A percentile compares a stretch with the other conserved stretches of the same genome.
Conservation (phyloP, 30 jellyfish, hydroid and myxozoan genomes). For the Aurelia aurita complex sp. Pacific region DNA sequence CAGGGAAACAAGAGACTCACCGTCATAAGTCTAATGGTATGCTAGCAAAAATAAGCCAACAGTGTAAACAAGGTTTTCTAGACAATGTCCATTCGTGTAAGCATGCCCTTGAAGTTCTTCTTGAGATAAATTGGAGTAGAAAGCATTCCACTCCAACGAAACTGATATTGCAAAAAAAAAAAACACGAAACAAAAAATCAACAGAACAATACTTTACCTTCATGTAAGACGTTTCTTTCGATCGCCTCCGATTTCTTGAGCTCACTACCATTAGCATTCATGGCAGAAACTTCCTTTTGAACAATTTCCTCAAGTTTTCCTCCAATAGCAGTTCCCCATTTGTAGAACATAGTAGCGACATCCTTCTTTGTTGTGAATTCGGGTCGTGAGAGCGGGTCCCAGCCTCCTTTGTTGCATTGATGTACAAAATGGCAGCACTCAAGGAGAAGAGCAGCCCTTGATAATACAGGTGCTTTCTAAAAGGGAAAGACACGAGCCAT, state of each 20-base stretch:
- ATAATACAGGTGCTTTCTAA: conserved; percentile 96
- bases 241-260: conserved; percentile 28
- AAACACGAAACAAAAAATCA: too few relatives aligned
- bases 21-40: too few relatives aligned
- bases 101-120: too few relatives aligned
- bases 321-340: conserved; percentile 92
- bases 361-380: conserved; percentile 61
- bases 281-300: conserved; percentile 1
- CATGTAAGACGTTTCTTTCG: conserved; percentile 35
- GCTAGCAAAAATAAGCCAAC: too few relatives aligned
- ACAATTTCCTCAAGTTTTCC: conserved; percentile 67
- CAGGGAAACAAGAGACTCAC: too few relatives aligned
- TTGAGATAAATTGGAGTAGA: too few relatives aligned
- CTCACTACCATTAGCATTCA: background rate
- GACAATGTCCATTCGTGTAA: too few relatives aligned
- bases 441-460: conserved; percentile 86
- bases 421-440: conserved; percentile 89
- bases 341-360: conserved; percentile 80
- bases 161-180: too few relatives aligned
- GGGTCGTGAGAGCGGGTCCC: conserved; percentile 56
- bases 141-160: too few relatives aligned
- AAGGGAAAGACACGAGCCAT: background rate
- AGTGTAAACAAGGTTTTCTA: too few relatives aligned
- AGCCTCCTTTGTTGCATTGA: conserved; percentile 75
- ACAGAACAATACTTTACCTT: conserved; percentile 1